Conservation (phyloP, 2,888 invertebrate genomes). For the Trissonchulus latispiculum region DNA sequence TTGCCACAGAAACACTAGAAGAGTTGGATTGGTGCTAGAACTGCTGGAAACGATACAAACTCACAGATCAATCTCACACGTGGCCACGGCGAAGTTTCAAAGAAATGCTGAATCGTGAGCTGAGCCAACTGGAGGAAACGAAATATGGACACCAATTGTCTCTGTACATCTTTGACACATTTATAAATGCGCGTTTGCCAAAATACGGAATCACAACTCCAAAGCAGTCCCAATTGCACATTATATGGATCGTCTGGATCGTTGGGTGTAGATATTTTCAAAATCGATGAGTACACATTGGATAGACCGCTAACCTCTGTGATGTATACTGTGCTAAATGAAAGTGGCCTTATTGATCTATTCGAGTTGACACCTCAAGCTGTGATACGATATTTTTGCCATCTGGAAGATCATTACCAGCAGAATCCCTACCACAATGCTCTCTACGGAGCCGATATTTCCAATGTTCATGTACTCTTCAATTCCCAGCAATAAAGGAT, state of each 20-base stretch:
- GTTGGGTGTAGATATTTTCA: conserved; percentile 97
- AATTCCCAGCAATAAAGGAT: conserved; percentile 6
- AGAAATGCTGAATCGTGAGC: conserved; percentile 97
- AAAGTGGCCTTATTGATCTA: conserved; percentile 43
- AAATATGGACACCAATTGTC: conserved; percentile 99
- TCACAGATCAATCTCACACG: conserved; percentile 95
- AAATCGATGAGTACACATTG: conserved; percentile 78
- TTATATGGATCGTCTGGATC: conserved; percentile 63
- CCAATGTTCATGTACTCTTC: conserved; percentile 89
- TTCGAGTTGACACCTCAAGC: conserved; percentile 89
- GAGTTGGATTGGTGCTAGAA: conserved; percentile 99
- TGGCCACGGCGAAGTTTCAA: conserved; percentile 99
- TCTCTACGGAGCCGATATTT: conserved; percentile 94
- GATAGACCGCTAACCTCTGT: conserved; percentile 86
- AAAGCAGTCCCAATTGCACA: conserved; percentile 66
- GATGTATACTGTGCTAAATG: conserved; percentile 84
- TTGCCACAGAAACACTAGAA: conserved; percentile 91
- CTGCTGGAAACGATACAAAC: conserved; percentile 99
- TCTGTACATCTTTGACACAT: conserved; percentile 97
- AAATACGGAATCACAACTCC: conserved; percentile 83
- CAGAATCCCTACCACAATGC: conserved; percentile 97
- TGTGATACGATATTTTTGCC: conserved; percentile 83
- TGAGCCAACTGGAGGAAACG: conserved; percentile 97
- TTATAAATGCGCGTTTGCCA: conserved; percentile 63
- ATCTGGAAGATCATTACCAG: conserved; percentile 95